phyloP scores from a whole-genome alignment of 1,140 invertebrate species.

The Eueides isabella region DNA sequence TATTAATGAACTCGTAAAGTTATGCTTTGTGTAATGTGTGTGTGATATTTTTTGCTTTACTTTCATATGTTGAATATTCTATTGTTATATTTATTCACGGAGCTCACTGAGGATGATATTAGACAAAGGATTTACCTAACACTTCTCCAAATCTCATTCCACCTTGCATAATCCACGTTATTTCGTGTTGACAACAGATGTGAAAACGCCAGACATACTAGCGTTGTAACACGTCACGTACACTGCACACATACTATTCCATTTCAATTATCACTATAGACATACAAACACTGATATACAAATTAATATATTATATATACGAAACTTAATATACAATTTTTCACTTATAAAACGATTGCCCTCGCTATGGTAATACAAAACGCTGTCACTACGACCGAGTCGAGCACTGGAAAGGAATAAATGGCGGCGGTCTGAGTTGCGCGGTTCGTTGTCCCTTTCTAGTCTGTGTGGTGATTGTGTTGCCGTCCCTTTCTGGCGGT shows the following conservation, averaged over 20 bases:
- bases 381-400: slow-evolving; percentile 72
- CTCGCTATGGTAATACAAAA: slow-evolving; percentile 61
- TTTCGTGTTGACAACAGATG: slow-evolving; percentile 77
- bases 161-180: slow-evolving; percentile 80
- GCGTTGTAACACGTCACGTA: slow-evolving; percentile 53
- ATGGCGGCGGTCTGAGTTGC: slow-evolving; percentile 71
- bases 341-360: slow-evolving; percentile 72
- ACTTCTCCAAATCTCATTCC: slow-evolving; percentile 72
- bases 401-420: slow-evolving; percentile 75
- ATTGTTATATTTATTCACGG: neutral
- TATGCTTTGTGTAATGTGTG: slow-evolving; percentile 1
- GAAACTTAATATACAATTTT: slow-evolving; percentile 71
- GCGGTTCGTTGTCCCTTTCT: slow-evolving; percentile 61
- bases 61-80: neutral
- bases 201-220: slow-evolving; percentile 65
- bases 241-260: slow-evolving; percentile 52
- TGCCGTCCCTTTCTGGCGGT: slow-evolving; percentile 60
- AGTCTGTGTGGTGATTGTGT: slow-evolving; percentile 25
- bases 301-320: slow-evolving; percentile 48
- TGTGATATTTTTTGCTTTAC: neutral
- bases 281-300: slow-evolving; percentile 41
- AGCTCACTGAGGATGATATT: neutral
- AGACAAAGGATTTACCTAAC: slow-evolving; percentile 66
- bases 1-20: neutral
- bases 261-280: slow-evolving; percentile 34